Conservation (phyloP, 2,888 invertebrate species). For the Latheticus oryzae region DNA sequence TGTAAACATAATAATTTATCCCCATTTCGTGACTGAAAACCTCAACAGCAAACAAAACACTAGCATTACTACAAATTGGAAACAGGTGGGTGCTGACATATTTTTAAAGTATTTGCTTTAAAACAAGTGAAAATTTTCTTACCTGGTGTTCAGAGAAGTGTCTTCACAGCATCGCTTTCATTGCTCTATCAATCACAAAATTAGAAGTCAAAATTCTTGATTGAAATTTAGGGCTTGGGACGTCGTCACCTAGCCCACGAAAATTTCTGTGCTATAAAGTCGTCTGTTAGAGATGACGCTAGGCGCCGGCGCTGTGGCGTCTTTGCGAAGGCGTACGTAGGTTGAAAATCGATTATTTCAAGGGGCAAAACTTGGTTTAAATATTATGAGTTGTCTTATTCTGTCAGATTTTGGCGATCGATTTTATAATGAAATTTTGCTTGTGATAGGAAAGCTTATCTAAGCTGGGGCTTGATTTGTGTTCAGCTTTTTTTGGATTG, state of each 20-base stretch:
- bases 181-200: conserved; percentile 46
- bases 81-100: conserved; percentile 56
- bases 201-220: conserved; percentile 47
- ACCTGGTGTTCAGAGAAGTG: conserved; percentile 42
- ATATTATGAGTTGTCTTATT: conserved; percentile 29
- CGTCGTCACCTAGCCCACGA: conserved; percentile 50
- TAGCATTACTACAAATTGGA: conserved; percentile 30
- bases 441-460: conserved; percentile 33
- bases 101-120: conserved; percentile 11
- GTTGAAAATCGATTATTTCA: conserved; percentile 60
- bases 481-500: conserved; percentile 14
- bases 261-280: conserved; percentile 47
- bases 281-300: conserved; percentile 48
- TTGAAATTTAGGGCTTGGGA: conserved; percentile 44
- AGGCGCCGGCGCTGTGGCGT: conserved; percentile 53
- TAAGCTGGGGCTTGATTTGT: conserved; percentile 14
- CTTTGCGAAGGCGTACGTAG: conserved; percentile 61
- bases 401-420: conserved; percentile 17
- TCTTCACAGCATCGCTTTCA: conserved; percentile 55
- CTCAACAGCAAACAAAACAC: no score
- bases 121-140: conserved; percentile 26
- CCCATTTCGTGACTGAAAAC: no score
- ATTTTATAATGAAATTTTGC: conserved; percentile 9
- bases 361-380: conserved; percentile 43
- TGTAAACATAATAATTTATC: no score